Evolutionary conservation across 2,888 invertebrate genomes (phyloP).

Genomic region (Metacarcinus magister): DNA sequence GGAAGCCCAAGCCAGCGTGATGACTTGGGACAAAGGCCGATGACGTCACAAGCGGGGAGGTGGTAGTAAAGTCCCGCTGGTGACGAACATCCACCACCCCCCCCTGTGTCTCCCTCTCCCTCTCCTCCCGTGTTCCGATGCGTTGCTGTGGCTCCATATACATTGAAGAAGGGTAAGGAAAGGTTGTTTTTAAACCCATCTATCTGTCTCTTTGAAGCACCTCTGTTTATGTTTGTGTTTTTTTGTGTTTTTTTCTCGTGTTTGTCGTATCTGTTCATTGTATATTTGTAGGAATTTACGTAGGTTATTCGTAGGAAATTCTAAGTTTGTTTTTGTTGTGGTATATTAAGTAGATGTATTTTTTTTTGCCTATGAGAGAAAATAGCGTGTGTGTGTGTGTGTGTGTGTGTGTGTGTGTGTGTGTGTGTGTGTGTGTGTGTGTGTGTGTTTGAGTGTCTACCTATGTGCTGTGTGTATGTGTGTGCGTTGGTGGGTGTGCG

Average conservation of each 20-base stretch:
- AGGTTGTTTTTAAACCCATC: neutral
- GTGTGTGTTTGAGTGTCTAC: too few relatives aligned
- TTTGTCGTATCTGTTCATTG: neutral
- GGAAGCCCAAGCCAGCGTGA: conserved; percentile 40
- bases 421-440: neutral
- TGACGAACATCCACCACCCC: neutral
- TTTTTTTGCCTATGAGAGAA: neutral
- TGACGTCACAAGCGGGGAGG: conserved; percentile 66
- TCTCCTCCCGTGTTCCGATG: neutral
- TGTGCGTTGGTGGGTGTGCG: neutral
- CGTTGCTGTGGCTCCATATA: neutral
- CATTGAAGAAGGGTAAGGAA: neutral
- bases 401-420: conserved; percentile 5
- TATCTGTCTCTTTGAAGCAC: conserved; percentile 47
- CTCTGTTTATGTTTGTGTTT: neutral
- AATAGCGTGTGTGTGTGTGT: neutral
- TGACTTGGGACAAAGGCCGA: conserved; percentile 45
- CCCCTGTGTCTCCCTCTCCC: neutral
- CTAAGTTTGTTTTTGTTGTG: too few relatives aligned
- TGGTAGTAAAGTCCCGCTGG: neutral
- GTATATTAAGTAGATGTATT: neutral
- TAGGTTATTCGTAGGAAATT: too few relatives aligned
- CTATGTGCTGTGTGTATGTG: neutral
- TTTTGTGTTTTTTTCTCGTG: neutral
- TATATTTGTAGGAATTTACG: neutral